Percentiles rank a stretch among this genome's conserved stretches.
phyloP scores from a whole-genome alignment of 2,113 vertebrate species.

The Dryoscopus gambensis region DNA sequence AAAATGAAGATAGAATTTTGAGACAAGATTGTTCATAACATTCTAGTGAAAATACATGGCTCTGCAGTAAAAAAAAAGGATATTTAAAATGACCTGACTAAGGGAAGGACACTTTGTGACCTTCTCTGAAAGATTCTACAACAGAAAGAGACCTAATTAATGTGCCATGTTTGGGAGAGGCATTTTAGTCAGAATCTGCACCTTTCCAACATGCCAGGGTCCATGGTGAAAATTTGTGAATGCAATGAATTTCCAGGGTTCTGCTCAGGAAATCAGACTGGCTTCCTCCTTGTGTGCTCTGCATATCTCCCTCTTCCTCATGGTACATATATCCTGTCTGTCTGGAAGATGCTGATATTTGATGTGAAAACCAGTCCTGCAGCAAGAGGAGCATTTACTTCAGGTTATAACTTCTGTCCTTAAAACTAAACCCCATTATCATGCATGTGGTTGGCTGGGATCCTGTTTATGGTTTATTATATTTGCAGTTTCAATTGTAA shows the following conservation, averaged over 20 bases:
- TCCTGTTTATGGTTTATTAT: constrained; percentile 13
- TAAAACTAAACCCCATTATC: background rate
- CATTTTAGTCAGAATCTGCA: background rate
- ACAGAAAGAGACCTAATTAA: background rate
- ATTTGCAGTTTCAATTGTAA: background rate
- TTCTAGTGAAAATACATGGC: background rate
- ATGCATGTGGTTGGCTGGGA: background rate
- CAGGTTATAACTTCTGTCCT: constrained; percentile 7
- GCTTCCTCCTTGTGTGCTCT: background rate
- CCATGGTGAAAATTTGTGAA: background rate
- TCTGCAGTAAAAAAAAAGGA: background rate
- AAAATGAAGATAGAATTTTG: background rate
- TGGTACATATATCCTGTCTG: background rate
- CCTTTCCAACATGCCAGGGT: background rate
- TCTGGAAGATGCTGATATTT: background rate
- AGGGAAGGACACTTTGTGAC: background rate
- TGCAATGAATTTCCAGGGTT: background rate
- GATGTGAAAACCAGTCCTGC: background rate
- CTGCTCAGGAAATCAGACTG: background rate
- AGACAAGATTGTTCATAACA: background rate
- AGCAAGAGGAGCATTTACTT: background rate
- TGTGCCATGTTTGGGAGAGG: background rate
- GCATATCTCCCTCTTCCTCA: background rate
- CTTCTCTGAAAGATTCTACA: background rate
- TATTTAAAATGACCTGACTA: background rate